Base-by-base conservation (phyloP, 2,113 vertebrate genomes). In the Phocoena phocoena region DNA sequence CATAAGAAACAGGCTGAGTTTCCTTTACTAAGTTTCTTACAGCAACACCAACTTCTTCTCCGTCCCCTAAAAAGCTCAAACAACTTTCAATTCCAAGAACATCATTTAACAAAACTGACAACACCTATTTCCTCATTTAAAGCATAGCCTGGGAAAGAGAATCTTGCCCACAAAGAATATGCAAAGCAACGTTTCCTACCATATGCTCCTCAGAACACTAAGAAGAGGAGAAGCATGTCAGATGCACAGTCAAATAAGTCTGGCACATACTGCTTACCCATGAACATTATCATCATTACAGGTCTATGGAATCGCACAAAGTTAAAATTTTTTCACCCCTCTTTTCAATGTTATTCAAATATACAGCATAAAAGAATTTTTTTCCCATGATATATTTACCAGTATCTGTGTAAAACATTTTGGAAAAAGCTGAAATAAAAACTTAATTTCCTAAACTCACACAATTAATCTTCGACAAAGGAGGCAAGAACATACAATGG, bases 381-480 rank as follows among this genome's bases (percentile, higher is more conserved):
- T 93, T 77, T 41, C 74, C 20, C 23, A 85, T 65, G 36, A 91
- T 71, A 71, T 71, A 84, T 77, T 73, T 84, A 80, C 11, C 67
- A 80, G 21, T 33, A 73, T 86, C 73, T 62, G 41, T 53, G 28
- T 33, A 71, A 84, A 79, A 31, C 28, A 53, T 50, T 91, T 82
- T 79, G 3, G 11, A 25, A 85, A 88, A 83, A 25, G 5, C 14
- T 93, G 38, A 31, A 4, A 92, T 67, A 58, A 96, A 90, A 96
- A 84, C 20, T 77, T 93, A 70, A 93, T 93, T 85, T 90, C 53
- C 81, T 50, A 97, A 80, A 91, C 5, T 88, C 23, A 70, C 76
- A 82, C 4, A 68, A 62, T 28, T 62, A 62, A 36, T 55, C 76
- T 80, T 36, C 20, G 2, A 80, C 33, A 80, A 80, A n/a, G 53